Base-by-base conservation (phyloP, 2,888 invertebrate species). In the Nasonovia ribisnigri region DNA sequence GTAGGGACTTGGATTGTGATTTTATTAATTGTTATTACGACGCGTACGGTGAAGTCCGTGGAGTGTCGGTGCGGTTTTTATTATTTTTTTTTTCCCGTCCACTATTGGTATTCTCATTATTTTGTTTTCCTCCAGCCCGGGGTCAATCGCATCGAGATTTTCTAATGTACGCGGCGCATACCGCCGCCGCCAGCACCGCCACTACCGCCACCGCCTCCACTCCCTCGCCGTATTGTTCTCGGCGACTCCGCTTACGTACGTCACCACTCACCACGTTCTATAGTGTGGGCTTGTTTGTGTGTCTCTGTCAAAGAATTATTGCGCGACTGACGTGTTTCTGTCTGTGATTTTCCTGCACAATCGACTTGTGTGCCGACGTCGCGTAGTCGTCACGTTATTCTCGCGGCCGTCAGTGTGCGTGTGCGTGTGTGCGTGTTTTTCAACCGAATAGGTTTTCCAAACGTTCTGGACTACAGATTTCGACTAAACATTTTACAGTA, bases 111-210 rank as follows among this genome's bases (percentile, higher is more conserved):
- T 77, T 77, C 36, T 36, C 77, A 77, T 77, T 46, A 46, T 90
- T 60, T 46, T 43, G 88, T 90, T 93, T 93, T 93, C 60, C 90
- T 93, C 90, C 93, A 90, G 90, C 87, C 90, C 48, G 90, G 93
- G 90, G 89, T 93, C 90, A 90, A 93, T 93, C 57, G 90, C 90
- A 90, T 93, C 60, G 89, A 93, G 89, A 90, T 93, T 93, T 90
- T 93, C 60, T 90, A 90, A 90, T 93, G 89, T 89, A 84, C 93
- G 46, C 42, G 46, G 54, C 89, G 57, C 84, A 89, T 89, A 89
- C 57, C 48, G 57, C 89, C 46, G 84, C 93, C 84, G 84, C 89
- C 84, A n/a, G n/a, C 67, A 67, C 77, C 36, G 67, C 67, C 67
- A 77, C 36, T 36, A 77, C 77, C 36, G 77, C 36, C 77, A 77